Evolutionary conservation across 2,888 invertebrate species (phyloP).

Genomic region (Drosophila quasianomalipes): DNA sequence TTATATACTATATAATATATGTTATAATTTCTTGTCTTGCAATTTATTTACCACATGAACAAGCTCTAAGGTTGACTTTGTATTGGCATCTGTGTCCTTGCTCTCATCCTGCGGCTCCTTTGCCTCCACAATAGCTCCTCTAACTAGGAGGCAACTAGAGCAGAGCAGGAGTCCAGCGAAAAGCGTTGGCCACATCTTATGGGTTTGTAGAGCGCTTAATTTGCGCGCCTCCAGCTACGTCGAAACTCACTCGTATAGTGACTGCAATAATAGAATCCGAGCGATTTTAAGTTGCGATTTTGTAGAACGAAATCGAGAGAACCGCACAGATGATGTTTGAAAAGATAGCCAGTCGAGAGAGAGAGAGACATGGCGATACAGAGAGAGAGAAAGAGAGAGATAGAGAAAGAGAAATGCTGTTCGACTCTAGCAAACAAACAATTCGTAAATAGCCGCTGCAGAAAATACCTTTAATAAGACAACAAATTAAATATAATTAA

Average conservation of each 20-base stretch:
- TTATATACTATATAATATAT: neutral
- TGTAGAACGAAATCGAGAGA: conserved; percentile 42
- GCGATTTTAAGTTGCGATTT: conserved; percentile 65
- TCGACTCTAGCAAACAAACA: conserved; percentile 8
- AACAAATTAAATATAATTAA: conserved; percentile 42
- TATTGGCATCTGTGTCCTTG: neutral
- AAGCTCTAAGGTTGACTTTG: conserved; percentile 67
- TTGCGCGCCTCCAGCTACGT: conserved; percentile 32
- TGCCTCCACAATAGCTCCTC: conserved; percentile 29
- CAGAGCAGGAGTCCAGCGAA: conserved; percentile 17
- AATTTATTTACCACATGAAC: conserved; percentile 73
- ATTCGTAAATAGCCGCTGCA: conserved; percentile 17
- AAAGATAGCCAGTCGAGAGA: conserved; percentile 34
- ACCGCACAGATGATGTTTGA: conserved; percentile 14
- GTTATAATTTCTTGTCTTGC: neutral
- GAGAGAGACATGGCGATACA: conserved; percentile 1
- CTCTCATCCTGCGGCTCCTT: conserved; percentile 4
- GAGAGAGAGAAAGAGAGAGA: conserved; percentile 13
- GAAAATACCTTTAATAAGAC: conserved; percentile 20
- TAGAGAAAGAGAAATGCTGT: conserved; percentile 1
- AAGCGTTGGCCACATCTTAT: conserved; percentile 26
- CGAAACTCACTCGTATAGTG: conserved; percentile 55
- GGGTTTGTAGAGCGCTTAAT: conserved; percentile 1
- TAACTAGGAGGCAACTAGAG: conserved; percentile 3
- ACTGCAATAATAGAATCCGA: conserved; percentile 50